Evolutionary conservation across 2,888 invertebrate species (phyloP).

Genomic region (Chesias legatella): DNA sequence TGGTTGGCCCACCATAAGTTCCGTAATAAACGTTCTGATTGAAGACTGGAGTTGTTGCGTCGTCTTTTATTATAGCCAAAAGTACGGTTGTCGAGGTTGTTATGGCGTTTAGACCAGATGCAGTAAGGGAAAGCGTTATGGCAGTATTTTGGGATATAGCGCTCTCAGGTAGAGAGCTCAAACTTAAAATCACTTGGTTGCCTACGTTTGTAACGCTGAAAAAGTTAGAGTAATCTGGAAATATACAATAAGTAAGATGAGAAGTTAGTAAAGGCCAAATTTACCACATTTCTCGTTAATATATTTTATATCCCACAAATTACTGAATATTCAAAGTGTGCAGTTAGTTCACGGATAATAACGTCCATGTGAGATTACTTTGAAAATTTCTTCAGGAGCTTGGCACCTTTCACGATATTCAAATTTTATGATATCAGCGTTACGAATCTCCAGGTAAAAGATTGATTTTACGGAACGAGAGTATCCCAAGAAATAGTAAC

Average conservation of each 20-base stretch:
- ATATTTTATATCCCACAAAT: background rate
- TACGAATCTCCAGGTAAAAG: no score
- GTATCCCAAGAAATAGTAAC: no score
- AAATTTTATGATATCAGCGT: no score
- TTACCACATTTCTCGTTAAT: background rate
- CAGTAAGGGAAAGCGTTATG: constrained; percentile 49
- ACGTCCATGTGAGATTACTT: no score
- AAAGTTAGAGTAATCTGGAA: constrained; percentile 27
- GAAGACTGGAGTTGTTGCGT: constrained; percentile 52
- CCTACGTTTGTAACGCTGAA: constrained; percentile 36
- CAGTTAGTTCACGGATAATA: no score
- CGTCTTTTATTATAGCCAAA: constrained; percentile 57
- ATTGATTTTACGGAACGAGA: no score
- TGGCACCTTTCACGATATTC: no score
- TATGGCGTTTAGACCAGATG: constrained; percentile 47
- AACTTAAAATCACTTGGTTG: constrained; percentile 40
- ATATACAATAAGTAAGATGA: background rate
- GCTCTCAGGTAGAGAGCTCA: constrained; percentile 38
- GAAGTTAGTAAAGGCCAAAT: background rate
- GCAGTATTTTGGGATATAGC: constrained; percentile 48
- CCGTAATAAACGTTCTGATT: constrained; percentile 49
- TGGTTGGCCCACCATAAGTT: constrained; percentile 32
- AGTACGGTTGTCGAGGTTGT: constrained; percentile 48
- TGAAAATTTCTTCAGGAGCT: no score
- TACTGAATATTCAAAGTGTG: no score